Evolutionary conservation across 1,140 invertebrate species (phyloP).

Genomic region (Semibalanus balanoides): DNA sequence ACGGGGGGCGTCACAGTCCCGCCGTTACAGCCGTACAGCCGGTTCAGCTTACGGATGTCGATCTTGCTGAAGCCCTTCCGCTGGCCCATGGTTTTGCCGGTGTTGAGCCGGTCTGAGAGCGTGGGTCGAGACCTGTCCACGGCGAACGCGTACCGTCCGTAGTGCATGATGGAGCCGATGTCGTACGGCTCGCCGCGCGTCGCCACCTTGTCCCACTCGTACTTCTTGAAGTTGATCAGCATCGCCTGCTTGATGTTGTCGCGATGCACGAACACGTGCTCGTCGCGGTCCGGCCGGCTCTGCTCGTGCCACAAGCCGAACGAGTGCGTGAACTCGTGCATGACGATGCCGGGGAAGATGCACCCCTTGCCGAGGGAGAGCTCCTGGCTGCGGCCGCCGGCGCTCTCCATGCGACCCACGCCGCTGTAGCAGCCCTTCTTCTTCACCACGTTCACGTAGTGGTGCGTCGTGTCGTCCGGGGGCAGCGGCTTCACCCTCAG

Average conservation of each 20-base stretch:
- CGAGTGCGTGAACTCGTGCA: slow-evolving; percentile 33
- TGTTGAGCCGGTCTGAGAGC: slow-evolving; percentile 30
- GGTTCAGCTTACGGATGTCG: slow-evolving; percentile 35
- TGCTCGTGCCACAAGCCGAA: slow-evolving; percentile 28
- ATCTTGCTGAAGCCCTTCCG: slow-evolving; percentile 29
- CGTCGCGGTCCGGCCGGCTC: slow-evolving; percentile 22
- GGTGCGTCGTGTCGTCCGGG: too few species aligned
- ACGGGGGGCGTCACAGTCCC: too few species aligned
- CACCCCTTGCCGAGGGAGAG: slow-evolving; percentile 48
- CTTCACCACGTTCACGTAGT: slow-evolving; percentile 16
- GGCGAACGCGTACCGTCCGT: slow-evolving; percentile 38
- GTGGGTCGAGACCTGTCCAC: slow-evolving; percentile 27
- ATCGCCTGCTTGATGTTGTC: slow-evolving; percentile 22
- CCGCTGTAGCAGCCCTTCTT: slow-evolving; percentile 35
- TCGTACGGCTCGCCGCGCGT: slow-evolving; percentile 36
- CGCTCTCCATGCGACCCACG: slow-evolving; percentile 36
- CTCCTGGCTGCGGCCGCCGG: slow-evolving; percentile 22
- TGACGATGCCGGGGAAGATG: slow-evolving; percentile 35
- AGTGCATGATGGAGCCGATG: slow-evolving; percentile 35
- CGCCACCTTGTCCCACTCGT: slow-evolving; percentile 27
- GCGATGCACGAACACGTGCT: slow-evolving; percentile 15
- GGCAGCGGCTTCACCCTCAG: too few species aligned
- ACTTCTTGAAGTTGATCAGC: slow-evolving; percentile 34
- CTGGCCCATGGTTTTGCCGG: slow-evolving; percentile 31
- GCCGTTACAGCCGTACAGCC: slow-evolving; percentile 29